Evolutionary conservation across 1,140 invertebrate species (phyloP).

Genomic region (Hirudo medicinalis): DNA sequence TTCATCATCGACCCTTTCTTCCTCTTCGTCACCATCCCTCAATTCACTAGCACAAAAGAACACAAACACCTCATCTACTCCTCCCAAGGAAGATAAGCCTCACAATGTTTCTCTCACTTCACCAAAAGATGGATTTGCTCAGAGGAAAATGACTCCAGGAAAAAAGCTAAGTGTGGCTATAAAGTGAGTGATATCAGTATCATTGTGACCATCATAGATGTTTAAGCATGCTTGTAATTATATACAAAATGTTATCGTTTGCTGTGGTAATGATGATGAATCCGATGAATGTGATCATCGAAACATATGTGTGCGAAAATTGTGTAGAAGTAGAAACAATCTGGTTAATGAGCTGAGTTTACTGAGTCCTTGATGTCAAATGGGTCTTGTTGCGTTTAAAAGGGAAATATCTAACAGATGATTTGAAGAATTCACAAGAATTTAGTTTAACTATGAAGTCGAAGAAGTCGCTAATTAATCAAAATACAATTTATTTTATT

Average conservation of each 20-base stretch:
- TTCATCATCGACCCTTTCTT: not conserved
- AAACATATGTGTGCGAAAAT: not conserved
- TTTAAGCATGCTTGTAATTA: constrained; percentile 5
- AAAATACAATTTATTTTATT: too few relatives aligned
- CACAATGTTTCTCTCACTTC: not conserved
- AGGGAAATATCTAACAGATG: too few relatives aligned
- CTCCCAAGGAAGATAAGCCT: not conserved
- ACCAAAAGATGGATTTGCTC: not conserved
- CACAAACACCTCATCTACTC: not conserved
- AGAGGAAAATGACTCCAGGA: not conserved
- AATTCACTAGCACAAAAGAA: too few relatives aligned
- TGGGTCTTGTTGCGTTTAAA: too few relatives aligned
- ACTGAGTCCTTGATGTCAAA: not conserved
- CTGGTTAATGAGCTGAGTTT: not conserved
- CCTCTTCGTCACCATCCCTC: not conserved
- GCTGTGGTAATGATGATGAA: not conserved
- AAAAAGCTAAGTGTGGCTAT: constrained; percentile 9
- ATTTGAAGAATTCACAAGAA: too few relatives aligned
- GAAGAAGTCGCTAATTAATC: too few relatives aligned
- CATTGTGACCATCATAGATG: not conserved
- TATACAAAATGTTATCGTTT: not conserved
- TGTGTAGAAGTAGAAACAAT: not conserved
- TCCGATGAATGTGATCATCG: not conserved
- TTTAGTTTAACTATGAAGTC: too few relatives aligned
- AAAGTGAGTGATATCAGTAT: not conserved